Evolutionary conservation across 2,888 invertebrate species (phyloP), one percentile per base, ranked within the genome.

Genomic region (Lepetodrilus schrolli): DNA sequence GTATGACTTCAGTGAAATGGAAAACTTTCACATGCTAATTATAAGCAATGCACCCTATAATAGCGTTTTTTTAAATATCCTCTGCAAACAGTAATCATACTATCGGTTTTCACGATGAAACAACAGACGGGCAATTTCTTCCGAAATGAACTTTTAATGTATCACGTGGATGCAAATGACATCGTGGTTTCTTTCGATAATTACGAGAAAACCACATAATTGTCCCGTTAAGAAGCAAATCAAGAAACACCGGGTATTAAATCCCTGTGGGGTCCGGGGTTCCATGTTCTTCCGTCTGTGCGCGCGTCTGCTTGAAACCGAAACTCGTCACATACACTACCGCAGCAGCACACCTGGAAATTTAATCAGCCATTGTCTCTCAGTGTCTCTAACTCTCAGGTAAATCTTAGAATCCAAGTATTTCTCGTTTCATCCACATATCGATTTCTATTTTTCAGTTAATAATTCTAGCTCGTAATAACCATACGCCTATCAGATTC

Each of bases 131-230:
- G n/a, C n/a, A n/a, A n/a, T n/a, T 43, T 17, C 43, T 43, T 43
- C 17, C n/a, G 17, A 43, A 43, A 43, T 17, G 43, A 58, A 58
- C 7, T 30, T 30, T 58, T 30, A 58, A 30, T 58, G 58, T 58
- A 20, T 51, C 10, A 34, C 13, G 17, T 17, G 13, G 43, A 43
- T n/a, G 43, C 43, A 17, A 17, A 43, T 17, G 34, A 13, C 26
- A 34, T 58, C 34, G 58, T 17, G 58, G 58, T 58, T 58, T 58
- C 34, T 58, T 48, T 17, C 43, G n/a, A 26, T 58, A 58, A 58
- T 58, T 23, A 58, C 58, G 34, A 58, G 58, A 58, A 58, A 58
- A 58, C 58, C 58, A 30, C 58, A 58, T 58, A 58, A 58, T 58
- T 58, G 58, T 34, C 10, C 58, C 10, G 30, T 58, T 58, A 58